Base-by-base conservation (phyloP, 2,888 invertebrate species). In the Ctenicera cuprea region DNA sequence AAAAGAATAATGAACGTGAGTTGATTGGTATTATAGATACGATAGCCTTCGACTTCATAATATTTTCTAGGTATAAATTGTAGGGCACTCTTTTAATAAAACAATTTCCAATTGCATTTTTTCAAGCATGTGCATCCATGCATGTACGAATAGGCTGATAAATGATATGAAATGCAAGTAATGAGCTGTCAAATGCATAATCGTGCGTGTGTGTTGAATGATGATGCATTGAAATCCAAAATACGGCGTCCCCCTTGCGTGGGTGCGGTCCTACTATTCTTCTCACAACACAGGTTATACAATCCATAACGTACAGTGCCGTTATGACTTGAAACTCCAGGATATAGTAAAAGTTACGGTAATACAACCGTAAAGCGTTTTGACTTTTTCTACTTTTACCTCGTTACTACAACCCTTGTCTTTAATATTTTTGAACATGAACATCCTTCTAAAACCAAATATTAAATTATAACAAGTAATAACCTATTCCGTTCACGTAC, bases 141-240 rank as follows among this genome's bases (percentile, higher is more conserved):
- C 48, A 50, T 18, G 64, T 33, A 48, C 59, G 59, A 68, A 67
- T 67, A 30, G 20, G 48, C 20, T 33, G 38, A n/a, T n/a, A n/a
- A n/a, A n/a, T 26, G 59, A 50, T 33, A 48, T 18, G 20, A 48
- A 59, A 61, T 74, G 71, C 71, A 73, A 61, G 73, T 76, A 78
- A 78, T 75, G 78, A 76, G 48, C 76, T 74, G 78, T 75, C 76
- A 76, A 72, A 76, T 75, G 71, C 70, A 69, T 74, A 76, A 76
- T 76, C 67, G 67, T 76, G 66, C 72, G 67, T 67, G 70, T 59
- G 16, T 61, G 62, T 37, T 38, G 59, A 20, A 38, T 33, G 57
- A 38, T 33, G 57, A 61, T 63, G 41, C 69, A 72, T 72, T 72
- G 71, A 74, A 67, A 70, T 33, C 66, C 57, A 61, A 74, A 71